Percentiles rank a stretch among this genome's conserved stretches.
These are phyloP conservation scores for Tenthredo mesomela DNA, from an alignment of 2,888 invertebrate species.

Conservation along the genomic window DNA sequence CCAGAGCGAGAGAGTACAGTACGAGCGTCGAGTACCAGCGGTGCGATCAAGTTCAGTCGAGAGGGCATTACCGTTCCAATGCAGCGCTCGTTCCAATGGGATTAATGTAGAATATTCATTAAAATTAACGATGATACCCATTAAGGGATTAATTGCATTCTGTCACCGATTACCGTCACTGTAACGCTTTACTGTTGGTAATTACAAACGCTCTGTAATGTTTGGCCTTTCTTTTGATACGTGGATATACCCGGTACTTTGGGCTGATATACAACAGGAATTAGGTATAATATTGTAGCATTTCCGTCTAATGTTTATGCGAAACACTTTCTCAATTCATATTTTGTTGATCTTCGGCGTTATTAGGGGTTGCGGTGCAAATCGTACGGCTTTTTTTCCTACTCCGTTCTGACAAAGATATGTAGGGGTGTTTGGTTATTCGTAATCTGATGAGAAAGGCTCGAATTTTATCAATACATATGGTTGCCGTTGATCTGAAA, in stretches of 20 bases:
- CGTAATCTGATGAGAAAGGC: not conserved
- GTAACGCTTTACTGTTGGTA: slow-evolving; percentile 46
- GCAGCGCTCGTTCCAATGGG: slow-evolving; percentile 48
- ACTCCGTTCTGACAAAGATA: not conserved
- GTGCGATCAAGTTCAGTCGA: slow-evolving; percentile 50
- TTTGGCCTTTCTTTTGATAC: slow-evolving; percentile 18
- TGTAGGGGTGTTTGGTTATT: not conserved
- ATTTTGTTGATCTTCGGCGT: not conserved
- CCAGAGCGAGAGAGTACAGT: slow-evolving; percentile 12
- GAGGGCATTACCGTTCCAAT: slow-evolving; percentile 48
- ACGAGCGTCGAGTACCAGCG: slow-evolving; percentile 23
- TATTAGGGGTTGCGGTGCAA: not conserved
- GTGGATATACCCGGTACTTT: not conserved
- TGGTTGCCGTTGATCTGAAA: not conserved
- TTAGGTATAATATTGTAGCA: not conserved
- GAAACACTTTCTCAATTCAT: not conserved
- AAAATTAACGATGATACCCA: slow-evolving; percentile 50
- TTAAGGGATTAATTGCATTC: slow-evolving; percentile 49
- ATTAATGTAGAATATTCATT: slow-evolving; percentile 51
- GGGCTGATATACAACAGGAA: not conserved
- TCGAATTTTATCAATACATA: not conserved
- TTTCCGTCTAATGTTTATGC: not conserved
- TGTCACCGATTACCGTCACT: slow-evolving; percentile 49
- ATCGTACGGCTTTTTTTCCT: not conserved
- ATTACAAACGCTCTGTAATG: slow-evolving; percentile 34